Base-by-base conservation (phyloP, 2,113 vertebrate species). In the Tachysurus fulvidraco region DNA sequence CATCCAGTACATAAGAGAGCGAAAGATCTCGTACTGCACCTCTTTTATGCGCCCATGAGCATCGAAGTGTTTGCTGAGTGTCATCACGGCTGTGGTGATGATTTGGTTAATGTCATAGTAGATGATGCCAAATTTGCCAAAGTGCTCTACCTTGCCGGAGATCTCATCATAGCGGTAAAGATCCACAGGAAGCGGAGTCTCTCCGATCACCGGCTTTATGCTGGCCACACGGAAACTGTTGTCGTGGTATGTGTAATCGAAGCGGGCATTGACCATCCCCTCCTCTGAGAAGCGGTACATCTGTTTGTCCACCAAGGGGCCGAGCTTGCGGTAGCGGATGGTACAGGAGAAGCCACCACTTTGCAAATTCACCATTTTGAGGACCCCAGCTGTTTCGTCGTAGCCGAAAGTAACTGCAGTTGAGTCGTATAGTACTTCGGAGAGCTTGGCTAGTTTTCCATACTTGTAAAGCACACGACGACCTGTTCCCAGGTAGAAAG, bases 1-100 rank as follows among this genome's bases (percentile, higher is more conserved):
- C 97, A 97, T 97, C 97, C 97, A 97, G 92, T 97, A 97, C 97
- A 97, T 97, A 78, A 97, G 95, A 0, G 96, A 97, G 28, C 97
- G 92, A 90, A 97, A 97, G 93, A 97, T 97, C 92, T 97, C 97
- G 0, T 97, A 97, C 11, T 97, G 97, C 59, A 97, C 96, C 79
- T 97, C 97, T 89, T 97, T 97, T 91, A 97, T 96, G 69, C 96
- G 95, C 4, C 97, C 97, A 0, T 97, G 96, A 16, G 97, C 96
- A 71, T 97, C 97, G 28, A 97, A 97, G 91, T 97, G 96, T 84
- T 97, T 97, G 90, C 96, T 97, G 87, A 97, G 94, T 0, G 97
- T 97, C 97, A 97, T 97, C 54, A 97, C 97, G 0, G 97, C 97
- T 0, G 97, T 97, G 10, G 97, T 97, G 89, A 97, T 97, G 62